These are phyloP conservation scores for Sycophila sp. DNA, from an alignment of 1,140 invertebrate species.

Conservation along the genomic window DNA sequence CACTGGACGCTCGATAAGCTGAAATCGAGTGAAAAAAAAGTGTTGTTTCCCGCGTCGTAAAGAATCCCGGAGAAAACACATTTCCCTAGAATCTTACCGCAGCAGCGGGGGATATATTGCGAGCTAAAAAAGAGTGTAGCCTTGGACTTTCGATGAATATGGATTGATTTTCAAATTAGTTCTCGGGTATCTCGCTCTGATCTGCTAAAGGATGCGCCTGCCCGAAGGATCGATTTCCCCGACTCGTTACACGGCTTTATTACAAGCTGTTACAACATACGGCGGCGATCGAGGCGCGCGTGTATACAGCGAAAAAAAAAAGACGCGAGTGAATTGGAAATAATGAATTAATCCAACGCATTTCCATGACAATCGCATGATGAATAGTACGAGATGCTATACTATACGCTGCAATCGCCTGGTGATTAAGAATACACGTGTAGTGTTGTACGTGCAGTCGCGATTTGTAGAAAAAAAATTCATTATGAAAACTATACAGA, in stretches of 20 bases:
- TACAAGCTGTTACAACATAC: not conserved
- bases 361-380: not conserved
- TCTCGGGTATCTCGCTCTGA: not conserved
- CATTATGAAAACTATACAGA: too few species aligned
- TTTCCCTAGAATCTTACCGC: too few species aligned
- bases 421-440: too few species aligned
- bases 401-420: too few species aligned
- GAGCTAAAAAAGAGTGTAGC: too few species aligned
- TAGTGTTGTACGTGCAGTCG: too few species aligned
- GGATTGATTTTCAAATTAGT: slow-evolving; percentile 13
- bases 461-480: too few species aligned
- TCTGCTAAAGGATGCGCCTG: not conserved
- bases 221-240: not conserved
- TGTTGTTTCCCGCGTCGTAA: not conserved
- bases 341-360: not conserved
- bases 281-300: not conserved
- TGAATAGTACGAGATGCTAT: slow-evolving; percentile 1
- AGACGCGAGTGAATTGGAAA: too few species aligned
- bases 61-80: not conserved
- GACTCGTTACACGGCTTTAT: not conserved
- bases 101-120: too few species aligned
- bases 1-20: not conserved
- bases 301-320: not conserved
- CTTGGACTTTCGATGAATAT: slow-evolving; percentile 21
- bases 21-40: not conserved